Conservation (phyloP, 2,797 vertebrate genomes). For the Pitangus sulphuratus region DNA sequence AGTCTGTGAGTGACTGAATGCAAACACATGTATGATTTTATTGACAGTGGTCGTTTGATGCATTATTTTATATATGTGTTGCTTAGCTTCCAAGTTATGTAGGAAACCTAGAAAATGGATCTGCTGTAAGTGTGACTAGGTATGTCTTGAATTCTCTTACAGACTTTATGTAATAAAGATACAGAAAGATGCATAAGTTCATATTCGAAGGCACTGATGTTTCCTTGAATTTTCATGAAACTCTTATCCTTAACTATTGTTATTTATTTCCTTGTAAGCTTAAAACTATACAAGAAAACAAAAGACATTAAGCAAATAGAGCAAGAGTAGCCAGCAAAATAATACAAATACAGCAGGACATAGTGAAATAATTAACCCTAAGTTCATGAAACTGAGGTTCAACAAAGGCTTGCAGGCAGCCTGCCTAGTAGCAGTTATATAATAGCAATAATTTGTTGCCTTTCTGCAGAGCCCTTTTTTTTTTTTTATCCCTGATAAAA, state of each 20-base stretch:
- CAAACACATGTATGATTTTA: background rate
- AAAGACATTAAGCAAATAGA: background rate
- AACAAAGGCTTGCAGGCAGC: background rate
- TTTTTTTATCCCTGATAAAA: background rate
- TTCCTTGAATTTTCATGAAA: background rate
- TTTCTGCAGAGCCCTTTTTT: background rate
- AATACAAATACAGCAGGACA: background rate
- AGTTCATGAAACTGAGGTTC: background rate
- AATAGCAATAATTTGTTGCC: background rate
- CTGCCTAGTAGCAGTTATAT: background rate
- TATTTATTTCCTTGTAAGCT: background rate
- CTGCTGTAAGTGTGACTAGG: background rate
- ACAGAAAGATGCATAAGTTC: background rate
- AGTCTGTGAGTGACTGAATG: background rate
- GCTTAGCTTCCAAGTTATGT: background rate
- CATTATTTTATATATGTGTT: background rate
- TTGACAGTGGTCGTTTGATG: background rate
- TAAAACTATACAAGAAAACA: background rate
- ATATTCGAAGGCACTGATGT: background rate
- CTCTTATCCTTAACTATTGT: background rate
- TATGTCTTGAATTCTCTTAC: background rate
- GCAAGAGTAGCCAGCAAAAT: background rate
- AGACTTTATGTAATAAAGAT: background rate
- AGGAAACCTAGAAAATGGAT: background rate
- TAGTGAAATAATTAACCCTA: conserved; percentile 14